Conservation (phyloP, 2,113 vertebrate genomes). For the Etheostoma spectabile region DNA sequence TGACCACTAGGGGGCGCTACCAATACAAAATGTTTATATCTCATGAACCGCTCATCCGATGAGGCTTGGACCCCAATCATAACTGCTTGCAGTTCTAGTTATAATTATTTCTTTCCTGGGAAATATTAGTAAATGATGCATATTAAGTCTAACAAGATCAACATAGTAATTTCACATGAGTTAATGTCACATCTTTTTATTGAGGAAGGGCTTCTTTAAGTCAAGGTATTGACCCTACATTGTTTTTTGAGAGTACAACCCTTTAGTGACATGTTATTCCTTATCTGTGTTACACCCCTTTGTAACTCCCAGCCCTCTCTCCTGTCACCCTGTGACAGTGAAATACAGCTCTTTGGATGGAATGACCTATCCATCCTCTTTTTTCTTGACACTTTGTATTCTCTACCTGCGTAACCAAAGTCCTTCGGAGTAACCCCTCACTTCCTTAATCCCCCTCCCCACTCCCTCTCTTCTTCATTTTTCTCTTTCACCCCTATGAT, state of each 20-base stretch:
- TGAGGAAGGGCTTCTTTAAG: slow-evolving; percentile 29
- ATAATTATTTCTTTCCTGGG: too few species aligned
- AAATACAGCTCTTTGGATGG: slow-evolving; percentile 58
- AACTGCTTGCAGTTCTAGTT: too few species aligned
- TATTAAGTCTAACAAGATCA: background rate
- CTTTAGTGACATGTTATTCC: slow-evolving; percentile 62
- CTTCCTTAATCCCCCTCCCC: slow-evolving; percentile 54
- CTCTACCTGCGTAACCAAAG: slow-evolving; percentile 77
- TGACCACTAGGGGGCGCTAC: too few species aligned
- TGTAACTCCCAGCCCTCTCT: slow-evolving; percentile 56
- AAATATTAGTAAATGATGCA: background rate
- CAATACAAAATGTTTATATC: too few species aligned
- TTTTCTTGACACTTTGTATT: slow-evolving; percentile 75
- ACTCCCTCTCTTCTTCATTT: slow-evolving; percentile 32
- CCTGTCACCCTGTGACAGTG: slow-evolving; percentile 71
- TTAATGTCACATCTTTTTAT: background rate
- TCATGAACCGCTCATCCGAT: too few species aligned
- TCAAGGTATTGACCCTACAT: slow-evolving; percentile 47
- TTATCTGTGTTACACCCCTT: slow-evolving; percentile 54
- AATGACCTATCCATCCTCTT: slow-evolving; percentile 48
- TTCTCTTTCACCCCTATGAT: slow-evolving; percentile 63
- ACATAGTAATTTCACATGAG: too few species aligned
- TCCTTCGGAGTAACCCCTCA: slow-evolving; percentile 53
- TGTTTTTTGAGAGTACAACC: slow-evolving; percentile 37
- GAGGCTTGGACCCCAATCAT: too few species aligned